A percentile compares a stretch with the other conserved stretches of the same genome.
Conservation (phyloP, 2,113 vertebrate species). For the Eulacestoma nigropectus region DNA sequence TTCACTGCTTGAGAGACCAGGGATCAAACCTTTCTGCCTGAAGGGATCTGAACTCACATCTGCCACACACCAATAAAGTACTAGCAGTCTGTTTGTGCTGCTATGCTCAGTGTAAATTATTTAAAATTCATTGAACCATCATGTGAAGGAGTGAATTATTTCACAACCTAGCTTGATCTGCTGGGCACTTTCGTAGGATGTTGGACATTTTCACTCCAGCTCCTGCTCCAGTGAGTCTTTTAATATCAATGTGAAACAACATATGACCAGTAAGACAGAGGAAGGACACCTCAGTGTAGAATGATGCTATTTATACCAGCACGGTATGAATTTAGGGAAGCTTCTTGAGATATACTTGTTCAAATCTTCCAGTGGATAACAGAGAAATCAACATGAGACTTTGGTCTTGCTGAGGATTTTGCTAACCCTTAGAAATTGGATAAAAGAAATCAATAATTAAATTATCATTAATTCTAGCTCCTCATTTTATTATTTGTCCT, state of each 20-base stretch:
- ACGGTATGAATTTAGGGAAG: not conserved
- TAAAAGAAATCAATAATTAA: not conserved
- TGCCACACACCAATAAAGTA: not conserved
- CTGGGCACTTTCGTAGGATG: not conserved
- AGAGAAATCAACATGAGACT: not conserved
- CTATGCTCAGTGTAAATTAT: not conserved
- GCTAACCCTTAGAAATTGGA: not conserved
- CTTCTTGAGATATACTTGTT: not conserved
- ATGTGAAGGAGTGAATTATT: not conserved
- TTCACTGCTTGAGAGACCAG: not conserved
- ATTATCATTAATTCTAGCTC: not conserved
- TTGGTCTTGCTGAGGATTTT: not conserved
- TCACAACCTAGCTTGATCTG: not conserved
- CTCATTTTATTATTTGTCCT: not conserved
- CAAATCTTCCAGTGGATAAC: not conserved
- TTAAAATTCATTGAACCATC: slow-evolving; percentile 44
- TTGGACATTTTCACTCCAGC: not conserved
- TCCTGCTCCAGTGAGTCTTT: not conserved
- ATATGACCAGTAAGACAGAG: not conserved
- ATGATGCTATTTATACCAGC: not conserved
- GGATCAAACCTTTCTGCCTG: slow-evolving; percentile 11
- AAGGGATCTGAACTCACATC: slow-evolving; percentile 3
- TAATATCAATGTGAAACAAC: not conserved
- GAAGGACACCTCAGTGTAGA: not conserved
- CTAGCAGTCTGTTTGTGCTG: not conserved